Conservation (phyloP, 2,888 invertebrate genomes). For the Cenopis cana region DNA sequence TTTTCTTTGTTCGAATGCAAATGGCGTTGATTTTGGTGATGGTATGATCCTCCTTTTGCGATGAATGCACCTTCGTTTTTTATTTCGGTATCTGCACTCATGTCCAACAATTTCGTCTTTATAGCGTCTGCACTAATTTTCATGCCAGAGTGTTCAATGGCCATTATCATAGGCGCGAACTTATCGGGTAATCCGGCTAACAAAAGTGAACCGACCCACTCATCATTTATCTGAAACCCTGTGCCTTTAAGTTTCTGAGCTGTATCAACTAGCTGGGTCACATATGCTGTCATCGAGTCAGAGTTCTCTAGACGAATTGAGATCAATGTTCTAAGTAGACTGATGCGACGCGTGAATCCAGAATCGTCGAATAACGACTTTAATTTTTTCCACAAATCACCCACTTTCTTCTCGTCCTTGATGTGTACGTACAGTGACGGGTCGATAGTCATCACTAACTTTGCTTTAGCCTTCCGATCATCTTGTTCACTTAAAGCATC, state of each 20-base stretch:
- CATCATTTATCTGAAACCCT: conserved; percentile 47
- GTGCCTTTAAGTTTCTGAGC: conserved; percentile 46
- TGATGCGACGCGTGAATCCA: background rate
- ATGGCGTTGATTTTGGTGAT: background rate
- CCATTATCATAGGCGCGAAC: conserved; percentile 48
- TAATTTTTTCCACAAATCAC: background rate
- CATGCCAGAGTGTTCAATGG: conserved; percentile 31
- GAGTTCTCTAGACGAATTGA: conserved; percentile 45
- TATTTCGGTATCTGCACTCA: conserved; percentile 30
- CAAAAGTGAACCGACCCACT: conserved; percentile 48
- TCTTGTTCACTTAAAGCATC: background rate
- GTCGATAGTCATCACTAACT: conserved; percentile 10
- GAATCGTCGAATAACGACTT: too few relatives aligned
- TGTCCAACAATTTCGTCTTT: conserved; percentile 45
- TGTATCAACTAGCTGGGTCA: conserved; percentile 46
- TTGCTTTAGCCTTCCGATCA: conserved; percentile 6
- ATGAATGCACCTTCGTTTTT: background rate
- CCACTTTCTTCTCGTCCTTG: background rate
- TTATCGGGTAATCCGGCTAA: conserved; percentile 48
- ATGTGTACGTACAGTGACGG: conserved; percentile 8
- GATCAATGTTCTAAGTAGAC: background rate
- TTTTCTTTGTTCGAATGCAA: background rate
- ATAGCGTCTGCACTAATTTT: conserved; percentile 40
- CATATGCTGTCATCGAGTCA: conserved; percentile 45
- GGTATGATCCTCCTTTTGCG: background rate